phyloP scores from a whole-genome alignment of 2,113 vertebrate genomes.

The Notechis scutatus region DNA sequence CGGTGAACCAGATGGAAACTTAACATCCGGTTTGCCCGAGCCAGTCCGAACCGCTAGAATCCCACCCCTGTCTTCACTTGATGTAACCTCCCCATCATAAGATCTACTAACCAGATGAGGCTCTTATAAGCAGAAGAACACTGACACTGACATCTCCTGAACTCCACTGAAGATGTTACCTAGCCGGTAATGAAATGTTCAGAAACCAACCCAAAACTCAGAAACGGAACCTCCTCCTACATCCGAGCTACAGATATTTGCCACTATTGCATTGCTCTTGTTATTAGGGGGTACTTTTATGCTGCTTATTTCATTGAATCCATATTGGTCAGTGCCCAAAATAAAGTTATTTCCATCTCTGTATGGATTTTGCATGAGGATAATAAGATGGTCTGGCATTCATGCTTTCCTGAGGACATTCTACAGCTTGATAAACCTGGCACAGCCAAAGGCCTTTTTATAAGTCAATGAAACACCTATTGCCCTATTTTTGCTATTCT shows the following conservation, averaged over 20 bases:
- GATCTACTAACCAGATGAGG: background rate
- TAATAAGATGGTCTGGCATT: background rate
- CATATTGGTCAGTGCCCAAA: background rate
- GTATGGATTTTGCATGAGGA: background rate
- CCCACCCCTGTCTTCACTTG: no score
- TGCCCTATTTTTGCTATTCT: background rate
- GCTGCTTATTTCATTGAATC: background rate
- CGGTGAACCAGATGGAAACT: no score
- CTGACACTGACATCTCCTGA: background rate
- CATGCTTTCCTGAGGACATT: background rate
- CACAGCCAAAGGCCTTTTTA: background rate
- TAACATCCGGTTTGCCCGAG: no score
- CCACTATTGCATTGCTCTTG: background rate
- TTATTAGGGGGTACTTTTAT: background rate
- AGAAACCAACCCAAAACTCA: background rate
- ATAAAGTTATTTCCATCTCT: background rate
- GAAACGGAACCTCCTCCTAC: background rate
- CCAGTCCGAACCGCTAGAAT: no score
- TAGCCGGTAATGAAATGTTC: background rate
- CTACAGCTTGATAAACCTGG: background rate
- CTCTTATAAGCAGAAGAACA: background rate
- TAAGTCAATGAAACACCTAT: background rate
- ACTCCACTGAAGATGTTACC: background rate
- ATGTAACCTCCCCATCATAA: background rate
- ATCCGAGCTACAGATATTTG: background rate